These are phyloP conservation scores for Steinernema feltiae DNA, from an alignment of 1,140 invertebrate species.

Conservation along the genomic window DNA sequence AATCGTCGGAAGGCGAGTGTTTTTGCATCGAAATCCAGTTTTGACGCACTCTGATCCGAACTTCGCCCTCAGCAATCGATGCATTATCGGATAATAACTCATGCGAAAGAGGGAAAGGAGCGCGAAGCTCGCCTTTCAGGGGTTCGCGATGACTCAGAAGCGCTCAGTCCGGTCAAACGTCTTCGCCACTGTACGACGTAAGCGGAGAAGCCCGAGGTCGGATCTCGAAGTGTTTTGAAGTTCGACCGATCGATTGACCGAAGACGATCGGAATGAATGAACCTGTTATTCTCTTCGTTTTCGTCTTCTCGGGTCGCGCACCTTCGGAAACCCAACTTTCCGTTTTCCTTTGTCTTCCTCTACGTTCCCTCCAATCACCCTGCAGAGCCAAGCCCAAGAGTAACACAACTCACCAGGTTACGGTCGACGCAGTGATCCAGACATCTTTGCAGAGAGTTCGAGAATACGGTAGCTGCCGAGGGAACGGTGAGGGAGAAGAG, in stretches of 20 bases:
- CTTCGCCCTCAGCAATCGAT: too few species aligned
- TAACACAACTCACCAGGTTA: conserved; percentile 10
- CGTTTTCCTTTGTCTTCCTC: neutral
- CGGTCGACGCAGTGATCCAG: neutral
- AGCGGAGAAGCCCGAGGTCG: too few species aligned
- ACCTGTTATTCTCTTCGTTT: neutral
- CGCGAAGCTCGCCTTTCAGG: too few species aligned
- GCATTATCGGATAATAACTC: too few species aligned
- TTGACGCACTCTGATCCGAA: too few species aligned
- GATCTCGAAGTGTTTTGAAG: neutral
- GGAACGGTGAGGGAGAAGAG: neutral
- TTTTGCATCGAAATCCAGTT: too few species aligned
- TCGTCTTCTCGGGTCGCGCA: neutral
- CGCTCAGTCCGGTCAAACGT: too few species aligned
- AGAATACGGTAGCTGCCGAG: neutral
- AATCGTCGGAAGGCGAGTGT: too few species aligned
- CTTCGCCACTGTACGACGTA: neutral
- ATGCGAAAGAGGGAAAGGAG: too few species aligned
- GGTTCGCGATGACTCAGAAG: too few species aligned
- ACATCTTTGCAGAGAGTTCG: neutral
- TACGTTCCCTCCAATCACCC: too few species aligned
- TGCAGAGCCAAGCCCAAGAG: neutral
- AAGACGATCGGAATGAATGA: neutral
- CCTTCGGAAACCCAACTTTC: neutral
- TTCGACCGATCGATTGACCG: neutral